Conservation (phyloP, 1,140 invertebrate species). For the Neodiprion fabricii region DNA sequence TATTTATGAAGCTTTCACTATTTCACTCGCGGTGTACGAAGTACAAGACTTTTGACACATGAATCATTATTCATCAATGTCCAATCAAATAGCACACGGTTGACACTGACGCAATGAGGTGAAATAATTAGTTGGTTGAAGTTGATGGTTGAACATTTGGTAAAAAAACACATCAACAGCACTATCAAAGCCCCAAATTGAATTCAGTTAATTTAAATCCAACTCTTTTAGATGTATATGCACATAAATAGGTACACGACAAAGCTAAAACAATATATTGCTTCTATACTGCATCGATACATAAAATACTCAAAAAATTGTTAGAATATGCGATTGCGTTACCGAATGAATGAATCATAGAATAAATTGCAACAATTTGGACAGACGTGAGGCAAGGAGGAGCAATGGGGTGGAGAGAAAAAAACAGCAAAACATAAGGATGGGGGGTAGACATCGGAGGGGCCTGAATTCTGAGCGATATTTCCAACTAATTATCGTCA, state of each 20-base stretch:
- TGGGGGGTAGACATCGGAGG: neutral
- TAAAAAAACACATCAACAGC: neutral
- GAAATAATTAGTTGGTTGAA: neutral
- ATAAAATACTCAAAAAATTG: no score
- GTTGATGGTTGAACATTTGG: neutral
- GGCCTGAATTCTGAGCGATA: neutral
- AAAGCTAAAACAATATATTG: no score
- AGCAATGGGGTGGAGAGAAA: neutral
- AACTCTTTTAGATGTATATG: neutral
- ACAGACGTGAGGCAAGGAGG: neutral
- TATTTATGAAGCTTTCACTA: neutral
- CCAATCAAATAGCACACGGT: neutral
- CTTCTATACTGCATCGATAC: no score
- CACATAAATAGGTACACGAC: no score
- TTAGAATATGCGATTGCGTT: no score
- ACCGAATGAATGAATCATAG: no score
- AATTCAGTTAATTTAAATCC: neutral
- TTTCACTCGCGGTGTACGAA: neutral
- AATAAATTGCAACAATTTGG: no score
- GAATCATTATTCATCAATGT: neutral
- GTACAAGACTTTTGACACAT: neutral
- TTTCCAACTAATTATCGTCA: neutral
- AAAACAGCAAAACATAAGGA: neutral
- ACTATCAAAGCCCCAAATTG: neutral
- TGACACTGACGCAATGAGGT: neutral